Evolutionary conservation across 1,140 invertebrate genomes (phyloP), one percentile per base, ranked within the genome.

Genomic region (Drosophila bocki): DNA sequence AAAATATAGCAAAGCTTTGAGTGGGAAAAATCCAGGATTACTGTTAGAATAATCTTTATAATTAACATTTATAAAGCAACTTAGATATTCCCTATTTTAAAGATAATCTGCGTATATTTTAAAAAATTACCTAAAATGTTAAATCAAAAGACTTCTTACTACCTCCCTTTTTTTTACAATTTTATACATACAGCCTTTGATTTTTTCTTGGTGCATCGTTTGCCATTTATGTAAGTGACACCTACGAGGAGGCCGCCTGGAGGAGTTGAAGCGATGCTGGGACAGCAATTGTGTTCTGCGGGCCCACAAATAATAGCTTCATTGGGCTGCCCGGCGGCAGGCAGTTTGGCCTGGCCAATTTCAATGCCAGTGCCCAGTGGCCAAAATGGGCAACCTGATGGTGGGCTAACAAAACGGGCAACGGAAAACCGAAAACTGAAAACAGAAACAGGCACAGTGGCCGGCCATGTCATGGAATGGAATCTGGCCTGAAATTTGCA

Each of bases 261-360:
- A 63, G 60, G 60, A 57, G 71, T 41, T 42, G 50, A 78, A 57
- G 65, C 63, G 56, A 19, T 53, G 56, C 51, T 45, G 53, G 59
- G 59, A 57, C 75, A 64, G 76, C 78, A 63, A 67, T 75, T 79
- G 74, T 78, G 75, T 60, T 77, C 76, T 50, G 59, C 54, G 75
- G 62, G 70, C 75, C 85, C 85, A 79, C 85, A 88, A 85, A 90
- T 88, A 88, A 88, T 88, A 88, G 85, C 85, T 88, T 88, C 85
- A 88, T 88, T 88, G 81, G 62, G 70, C 70, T 53, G 37, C 50
- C 51, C 50, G 47, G 53, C 67, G 39, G 69, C 53, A 56, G 51
- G 26, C 37, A 67, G 61, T 47, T 47, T 51, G 62, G 45, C 65
- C 65, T 42, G 45, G 68, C 45, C 78, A 71, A 77, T 82, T 82